Evolutionary conservation across 2,797 vertebrate genomes (phyloP).

Genomic region (Schizopygopsis pylzovi): DNA sequence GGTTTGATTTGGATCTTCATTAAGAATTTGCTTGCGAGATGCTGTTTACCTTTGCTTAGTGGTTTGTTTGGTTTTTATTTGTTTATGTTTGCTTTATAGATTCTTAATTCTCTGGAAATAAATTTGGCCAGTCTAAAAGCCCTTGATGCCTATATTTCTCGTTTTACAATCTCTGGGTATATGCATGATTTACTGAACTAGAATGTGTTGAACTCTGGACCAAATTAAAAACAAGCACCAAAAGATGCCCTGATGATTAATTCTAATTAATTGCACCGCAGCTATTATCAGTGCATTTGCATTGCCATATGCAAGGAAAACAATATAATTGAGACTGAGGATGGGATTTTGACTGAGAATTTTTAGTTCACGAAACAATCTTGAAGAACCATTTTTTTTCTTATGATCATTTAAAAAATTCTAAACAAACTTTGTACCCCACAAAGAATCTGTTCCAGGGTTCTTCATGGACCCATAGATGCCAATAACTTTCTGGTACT

Average conservation of each 20-base stretch:
- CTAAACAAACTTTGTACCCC: background rate
- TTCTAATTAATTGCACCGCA: conserved; percentile 21
- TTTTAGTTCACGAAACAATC: background rate
- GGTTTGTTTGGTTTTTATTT: background rate
- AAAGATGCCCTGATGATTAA: conserved; percentile 30
- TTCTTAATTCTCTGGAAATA: background rate
- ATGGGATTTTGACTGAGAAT: background rate
- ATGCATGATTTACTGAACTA: background rate
- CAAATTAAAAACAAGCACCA: background rate
- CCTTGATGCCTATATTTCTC: background rate
- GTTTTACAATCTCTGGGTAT: conserved; percentile 7
- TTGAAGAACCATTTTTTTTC: background rate
- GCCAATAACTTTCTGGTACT: background rate
- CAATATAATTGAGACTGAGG: background rate
- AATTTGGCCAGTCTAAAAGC: background rate
- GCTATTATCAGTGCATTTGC: background rate
- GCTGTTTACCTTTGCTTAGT: background rate
- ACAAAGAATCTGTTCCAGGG: background rate
- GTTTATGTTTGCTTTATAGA: background rate
- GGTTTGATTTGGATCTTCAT: conserved; percentile 1
- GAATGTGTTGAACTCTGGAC: background rate
- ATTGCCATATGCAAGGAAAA: background rate
- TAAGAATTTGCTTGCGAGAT: background rate
- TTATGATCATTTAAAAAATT: background rate
- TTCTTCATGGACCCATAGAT: background rate